phyloP scores from a whole-genome alignment of 2,888 invertebrate species.

The Sesamia inferens region DNA sequence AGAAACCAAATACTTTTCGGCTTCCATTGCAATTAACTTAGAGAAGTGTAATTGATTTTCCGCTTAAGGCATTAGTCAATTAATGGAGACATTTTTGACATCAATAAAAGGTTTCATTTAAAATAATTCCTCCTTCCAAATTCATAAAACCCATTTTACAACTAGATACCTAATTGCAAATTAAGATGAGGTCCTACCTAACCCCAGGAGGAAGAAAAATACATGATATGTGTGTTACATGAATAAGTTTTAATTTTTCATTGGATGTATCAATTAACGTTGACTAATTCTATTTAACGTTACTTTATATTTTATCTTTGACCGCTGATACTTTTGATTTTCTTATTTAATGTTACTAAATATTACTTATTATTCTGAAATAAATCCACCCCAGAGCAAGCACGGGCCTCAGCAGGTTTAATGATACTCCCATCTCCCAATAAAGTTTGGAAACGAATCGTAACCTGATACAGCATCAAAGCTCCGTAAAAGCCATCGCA shows the following conservation, averaged over 20 bases:
- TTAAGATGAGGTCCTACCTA: neutral
- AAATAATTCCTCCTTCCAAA: neutral
- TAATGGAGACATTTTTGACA: conserved; percentile 14
- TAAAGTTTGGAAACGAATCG: conserved; percentile 70
- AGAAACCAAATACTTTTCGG: conserved; percentile 57
- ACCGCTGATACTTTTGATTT: neutral
- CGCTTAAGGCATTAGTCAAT: conserved; percentile 46
- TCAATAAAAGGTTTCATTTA: conserved; percentile 1
- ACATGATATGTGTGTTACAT: neutral
- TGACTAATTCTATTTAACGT: neutral
- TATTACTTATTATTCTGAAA: conserved; percentile 9
- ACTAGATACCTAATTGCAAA: neutral
- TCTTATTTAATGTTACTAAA: neutral
- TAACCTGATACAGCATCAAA: conserved; percentile 78
- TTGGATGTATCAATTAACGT: neutral
- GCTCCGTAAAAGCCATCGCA: conserved; percentile 65
- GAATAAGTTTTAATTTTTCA: neutral
- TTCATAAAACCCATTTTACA: conserved; percentile 12
- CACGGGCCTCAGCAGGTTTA: conserved; percentile 48
- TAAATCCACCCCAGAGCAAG: conserved; percentile 5
- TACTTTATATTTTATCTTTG: neutral
- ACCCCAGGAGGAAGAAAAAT: neutral
- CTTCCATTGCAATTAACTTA: conserved; percentile 67
- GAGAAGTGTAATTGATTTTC: conserved; percentile 68
- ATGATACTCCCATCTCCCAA: conserved; percentile 67